Evolutionary conservation across 2,888 invertebrate species (phyloP).

Genomic region (Euzophera pinguis): DNA sequence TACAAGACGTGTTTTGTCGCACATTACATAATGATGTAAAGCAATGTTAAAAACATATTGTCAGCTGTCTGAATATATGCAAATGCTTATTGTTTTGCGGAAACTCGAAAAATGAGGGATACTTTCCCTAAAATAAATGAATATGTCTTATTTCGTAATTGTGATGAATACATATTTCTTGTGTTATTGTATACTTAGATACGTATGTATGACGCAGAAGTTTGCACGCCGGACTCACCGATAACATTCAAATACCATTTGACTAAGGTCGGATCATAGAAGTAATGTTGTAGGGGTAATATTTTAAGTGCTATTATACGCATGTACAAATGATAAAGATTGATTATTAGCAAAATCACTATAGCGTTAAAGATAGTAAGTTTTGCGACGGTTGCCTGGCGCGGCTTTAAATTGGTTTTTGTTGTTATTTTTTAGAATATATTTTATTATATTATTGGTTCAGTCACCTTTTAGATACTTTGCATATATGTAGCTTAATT

Average conservation of each 20-base stretch:
- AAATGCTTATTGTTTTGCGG: slow-evolving; percentile 36
- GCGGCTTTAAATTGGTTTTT: slow-evolving; percentile 50
- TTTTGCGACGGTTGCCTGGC: slow-evolving; percentile 41
- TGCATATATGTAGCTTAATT: slow-evolving; percentile 53
- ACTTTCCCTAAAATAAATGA: slow-evolving; percentile 19
- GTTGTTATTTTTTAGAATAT: slow-evolving; percentile 75
- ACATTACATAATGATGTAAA: slow-evolving; percentile 10
- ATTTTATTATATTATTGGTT: slow-evolving; percentile 66
- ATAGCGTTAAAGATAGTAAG: slow-evolving; percentile 44
- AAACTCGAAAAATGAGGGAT: slow-evolving; percentile 29
- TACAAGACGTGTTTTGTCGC: slow-evolving; percentile 18
- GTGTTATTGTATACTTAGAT: slow-evolving; percentile 12
- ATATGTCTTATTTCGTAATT: neutral
- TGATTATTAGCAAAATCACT: slow-evolving; percentile 64
- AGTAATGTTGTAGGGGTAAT: slow-evolving; percentile 49
- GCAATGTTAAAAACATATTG: slow-evolving; percentile 19
- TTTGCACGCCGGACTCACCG: slow-evolving; percentile 11
- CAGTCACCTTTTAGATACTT: slow-evolving; percentile 56
- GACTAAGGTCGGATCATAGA: slow-evolving; percentile 54
- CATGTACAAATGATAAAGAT: slow-evolving; percentile 72
- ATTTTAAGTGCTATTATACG: slow-evolving; percentile 66
- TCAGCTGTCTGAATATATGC: slow-evolving; percentile 37
- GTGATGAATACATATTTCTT: neutral
- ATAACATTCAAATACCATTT: slow-evolving; percentile 60
- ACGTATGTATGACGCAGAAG: slow-evolving; percentile 11